These are phyloP conservation scores for Borostomias antarcticus DNA, from an alignment of 2,797 vertebrate species.

Conservation along the genomic window DNA sequence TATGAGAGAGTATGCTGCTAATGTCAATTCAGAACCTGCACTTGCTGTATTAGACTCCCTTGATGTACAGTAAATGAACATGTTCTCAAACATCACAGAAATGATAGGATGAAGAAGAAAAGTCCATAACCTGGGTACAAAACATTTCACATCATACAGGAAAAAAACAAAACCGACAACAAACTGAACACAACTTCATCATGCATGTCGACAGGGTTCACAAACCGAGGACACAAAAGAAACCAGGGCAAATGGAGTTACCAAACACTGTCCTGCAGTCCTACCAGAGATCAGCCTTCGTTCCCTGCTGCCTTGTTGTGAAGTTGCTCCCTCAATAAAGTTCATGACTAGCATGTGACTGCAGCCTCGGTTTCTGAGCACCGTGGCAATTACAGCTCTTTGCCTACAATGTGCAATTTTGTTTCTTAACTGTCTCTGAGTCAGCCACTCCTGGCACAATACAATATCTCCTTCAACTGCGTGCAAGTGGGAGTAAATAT, in stretches of 20 bases:
- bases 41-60: neutral
- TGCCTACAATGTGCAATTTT: slow-evolving; percentile 70
- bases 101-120: neutral
- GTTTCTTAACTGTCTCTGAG: slow-evolving; percentile 60
- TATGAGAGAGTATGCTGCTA: neutral
- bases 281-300: neutral
- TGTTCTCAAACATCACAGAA: neutral
- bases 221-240: slow-evolving; percentile 16
- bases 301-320: slow-evolving; percentile 23
- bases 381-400: slow-evolving; percentile 73
- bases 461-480: slow-evolving; percentile 48
- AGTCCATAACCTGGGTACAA: neutral
- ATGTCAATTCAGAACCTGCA: neutral
- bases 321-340: slow-evolving; percentile 32
- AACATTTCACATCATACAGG: neutral
- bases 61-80: neutral
- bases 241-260: too few species aligned
- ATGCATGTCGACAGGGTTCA: slow-evolving; percentile 34
- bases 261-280: too few species aligned
- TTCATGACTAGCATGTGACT: slow-evolving; percentile 81
- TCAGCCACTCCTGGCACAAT: slow-evolving; percentile 57
- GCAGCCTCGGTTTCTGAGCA: slow-evolving; percentile 70
- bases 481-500: slow-evolving; percentile 58
- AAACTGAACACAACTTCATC: slow-evolving; percentile 2
- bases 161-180: neutral